Conservation (phyloP, 2,888 invertebrate species). For the Iselma pallidipennis region DNA sequence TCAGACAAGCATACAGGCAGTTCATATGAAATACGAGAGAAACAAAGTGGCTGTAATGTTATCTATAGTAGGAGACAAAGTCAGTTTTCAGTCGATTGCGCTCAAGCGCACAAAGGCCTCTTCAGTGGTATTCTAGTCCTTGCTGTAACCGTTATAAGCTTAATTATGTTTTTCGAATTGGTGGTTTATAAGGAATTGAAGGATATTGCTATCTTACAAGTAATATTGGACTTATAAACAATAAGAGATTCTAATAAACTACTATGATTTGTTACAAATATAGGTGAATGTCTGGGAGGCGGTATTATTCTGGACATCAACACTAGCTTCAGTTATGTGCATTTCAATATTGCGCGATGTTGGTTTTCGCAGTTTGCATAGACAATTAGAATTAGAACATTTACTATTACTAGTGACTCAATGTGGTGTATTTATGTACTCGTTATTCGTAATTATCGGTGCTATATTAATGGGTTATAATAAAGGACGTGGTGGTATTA, state of each 20-base stretch:
- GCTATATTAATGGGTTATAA: conserved; percentile 63
- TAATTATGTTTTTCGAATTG: conserved; percentile 87
- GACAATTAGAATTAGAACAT: conserved; percentile 66
- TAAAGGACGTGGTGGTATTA: conserved; percentile 45
- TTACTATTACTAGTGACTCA: conserved; percentile 81
- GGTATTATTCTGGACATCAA: conserved; percentile 37
- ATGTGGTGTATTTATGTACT: conserved; percentile 82
- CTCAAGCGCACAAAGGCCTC: conserved; percentile 79
- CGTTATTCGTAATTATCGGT: conserved; percentile 81
- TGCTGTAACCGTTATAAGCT: conserved; percentile 75
- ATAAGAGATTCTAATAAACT: conserved; percentile 63
- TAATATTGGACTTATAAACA: conserved; percentile 74
- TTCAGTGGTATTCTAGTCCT: conserved; percentile 70
- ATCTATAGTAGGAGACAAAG: conserved; percentile 56
- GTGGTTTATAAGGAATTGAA: conserved; percentile 66
- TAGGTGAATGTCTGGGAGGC: conserved; percentile 62
- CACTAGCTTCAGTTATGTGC: conserved; percentile 37
- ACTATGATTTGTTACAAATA: conserved; percentile 30
- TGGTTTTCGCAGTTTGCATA: conserved; percentile 30
- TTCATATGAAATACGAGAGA: conserved; percentile 31
- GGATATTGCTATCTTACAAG: conserved; percentile 70
- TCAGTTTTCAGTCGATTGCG: conserved; percentile 82
- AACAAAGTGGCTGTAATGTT: conserved; percentile 41
- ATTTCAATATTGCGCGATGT: conserved; percentile 35
- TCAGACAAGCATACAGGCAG: conserved; percentile 3